phyloP scores from a whole-genome alignment of 2,888 invertebrate genomes.

The Coleophora deauratella region DNA sequence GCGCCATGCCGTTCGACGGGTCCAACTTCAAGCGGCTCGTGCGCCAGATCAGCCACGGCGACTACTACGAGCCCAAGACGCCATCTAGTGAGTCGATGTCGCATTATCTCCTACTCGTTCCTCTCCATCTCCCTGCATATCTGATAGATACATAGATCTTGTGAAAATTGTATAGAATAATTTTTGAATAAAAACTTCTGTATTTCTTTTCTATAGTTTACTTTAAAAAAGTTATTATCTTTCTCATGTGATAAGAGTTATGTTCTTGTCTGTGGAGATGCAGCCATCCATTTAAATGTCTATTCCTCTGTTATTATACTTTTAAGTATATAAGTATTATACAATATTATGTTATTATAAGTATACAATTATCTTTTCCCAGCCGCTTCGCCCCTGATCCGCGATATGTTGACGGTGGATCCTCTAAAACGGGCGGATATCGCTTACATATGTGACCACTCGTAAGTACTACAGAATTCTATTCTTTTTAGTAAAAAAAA shows the following conservation, averaged over 20 bases:
- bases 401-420: slow-evolving; percentile 95
- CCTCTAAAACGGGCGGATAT: slow-evolving; percentile 93
- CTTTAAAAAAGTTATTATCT: no score
- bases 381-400: slow-evolving; percentile 95
- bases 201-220: no score
- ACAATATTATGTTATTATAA: no score
- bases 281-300: no score
- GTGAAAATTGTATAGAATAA: no score
- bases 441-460: slow-evolving; percentile 94
- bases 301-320: no score
- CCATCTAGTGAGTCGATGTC: slow-evolving; percentile 87
- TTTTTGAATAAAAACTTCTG: no score
- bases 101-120: slow-evolving; percentile 2
- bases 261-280: no score
- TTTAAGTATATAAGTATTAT: no score
- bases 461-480: slow-evolving; percentile 66
- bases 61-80: slow-evolving; percentile 96
- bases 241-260: no score
- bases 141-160: neutral
- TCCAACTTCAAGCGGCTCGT: slow-evolving; percentile 98
- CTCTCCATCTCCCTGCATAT: no score
- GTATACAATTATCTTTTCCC: slow-evolving; percentile 27
- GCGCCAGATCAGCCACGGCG: slow-evolving; percentile 96
- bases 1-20: slow-evolving; percentile 99
- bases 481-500: no score